These are phyloP conservation scores for Caradrina clavipalpis DNA, from an alignment of 2,888 invertebrate genomes.

Conservation along the genomic window DNA sequence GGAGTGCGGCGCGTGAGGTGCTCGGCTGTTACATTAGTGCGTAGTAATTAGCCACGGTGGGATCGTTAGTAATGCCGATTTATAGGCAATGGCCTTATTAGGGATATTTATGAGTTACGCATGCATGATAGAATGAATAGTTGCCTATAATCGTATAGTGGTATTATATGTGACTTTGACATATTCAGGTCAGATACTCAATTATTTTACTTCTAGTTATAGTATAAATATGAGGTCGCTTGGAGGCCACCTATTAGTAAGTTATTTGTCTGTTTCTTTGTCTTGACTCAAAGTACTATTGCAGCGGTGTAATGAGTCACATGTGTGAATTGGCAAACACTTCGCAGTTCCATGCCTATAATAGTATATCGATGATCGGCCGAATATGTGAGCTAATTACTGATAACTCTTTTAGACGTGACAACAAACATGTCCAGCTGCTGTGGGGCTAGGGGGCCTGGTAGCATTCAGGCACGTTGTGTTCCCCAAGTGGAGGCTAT, in stretches of 20 bases:
- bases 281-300: constrained; percentile 16
- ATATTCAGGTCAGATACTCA: constrained; percentile 43
- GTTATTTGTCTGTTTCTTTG: constrained; percentile 48
- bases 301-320: constrained; percentile 40
- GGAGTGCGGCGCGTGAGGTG: not conserved
- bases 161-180: constrained; percentile 28
- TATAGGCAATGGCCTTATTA: constrained; percentile 10
- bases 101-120: not conserved
- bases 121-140: not conserved
- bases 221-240: constrained; percentile 28
- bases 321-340: constrained; percentile 27
- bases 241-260: constrained; percentile 18
- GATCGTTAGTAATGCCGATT: constrained; percentile 6
- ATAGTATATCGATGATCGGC: constrained; percentile 22
- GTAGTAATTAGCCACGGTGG: not conserved
- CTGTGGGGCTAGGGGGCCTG: not conserved
- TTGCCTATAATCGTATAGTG: constrained; percentile 8
- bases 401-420: constrained; percentile 5
- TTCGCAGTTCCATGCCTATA: constrained; percentile 7
- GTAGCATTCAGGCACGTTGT: not conserved
- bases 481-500: not conserved
- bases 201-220: constrained; percentile 39
- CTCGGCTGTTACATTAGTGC: not conserved
- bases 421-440: constrained; percentile 21
- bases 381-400: constrained; percentile 22